Base-by-base conservation (phyloP, 2,888 invertebrate species). In the Argyra leucocephala region DNA sequence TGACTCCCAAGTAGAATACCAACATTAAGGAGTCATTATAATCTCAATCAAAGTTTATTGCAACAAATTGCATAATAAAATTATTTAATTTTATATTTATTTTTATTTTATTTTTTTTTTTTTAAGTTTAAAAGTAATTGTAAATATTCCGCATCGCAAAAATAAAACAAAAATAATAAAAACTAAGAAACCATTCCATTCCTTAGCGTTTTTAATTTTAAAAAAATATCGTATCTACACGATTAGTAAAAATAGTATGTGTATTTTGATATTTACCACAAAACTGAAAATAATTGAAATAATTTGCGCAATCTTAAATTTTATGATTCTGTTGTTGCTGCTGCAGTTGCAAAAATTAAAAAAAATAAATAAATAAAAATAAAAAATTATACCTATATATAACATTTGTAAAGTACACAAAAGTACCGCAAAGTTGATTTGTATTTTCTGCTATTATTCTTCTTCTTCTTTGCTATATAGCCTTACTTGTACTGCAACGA, bases 31-130 rank as follows among this genome's bases (percentile, higher is more conserved):
- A 48, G 18, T 48, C 48, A 48, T 48, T 48, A 18, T 48, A 18
- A 48, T 48, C 48, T 48, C 48, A 48, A 48, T 48, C 48, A 48
- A 48, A 48, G 15, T 48, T 48, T 48, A 48, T 48, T 48, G 15
- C 48, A 48, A 48, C 48, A 48, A 48, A 48, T 48, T 48, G 48
- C 48, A 48, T 48, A 12, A 15, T 48, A 48, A 48, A 6, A 48
- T 48, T 2, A 48, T 48, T 3, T 48, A 18, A 18, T 31, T 6
- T 48, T n/a, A 9, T 37, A 37, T 48, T 48, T 15, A 18, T 12
- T 48, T 48, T 48, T 48, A 3, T n/a, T 48, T 48, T 48, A 18
- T 48, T 48, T 6, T 48, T 48, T 48, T n/a, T n/a, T n/a, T n/a
- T n/a, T n/a, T n/a, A n/a, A n/a, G n/a, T n/a, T n/a, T n/a, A n/a